phyloP scores from a whole-genome alignment of 2,797 vertebrate species.

The Chromis chromis region DNA sequence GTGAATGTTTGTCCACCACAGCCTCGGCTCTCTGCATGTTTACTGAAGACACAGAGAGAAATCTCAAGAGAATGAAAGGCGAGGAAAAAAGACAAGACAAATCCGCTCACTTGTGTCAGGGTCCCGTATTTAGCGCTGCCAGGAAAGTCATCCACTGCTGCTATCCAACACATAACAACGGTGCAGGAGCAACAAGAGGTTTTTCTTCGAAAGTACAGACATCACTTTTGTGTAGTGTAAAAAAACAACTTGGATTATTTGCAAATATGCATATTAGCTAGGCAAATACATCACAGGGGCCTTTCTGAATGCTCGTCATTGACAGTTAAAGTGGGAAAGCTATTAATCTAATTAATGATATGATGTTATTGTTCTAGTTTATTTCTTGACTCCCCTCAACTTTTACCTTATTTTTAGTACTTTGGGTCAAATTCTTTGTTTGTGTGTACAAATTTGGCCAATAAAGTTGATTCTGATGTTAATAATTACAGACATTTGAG shows the following conservation, averaged over 20 bases:
- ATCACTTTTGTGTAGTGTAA: not conserved
- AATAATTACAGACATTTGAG: not conserved
- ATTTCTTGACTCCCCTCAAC: too few species aligned
- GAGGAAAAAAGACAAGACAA: not conserved
- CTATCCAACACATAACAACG: slow-evolving; percentile 41
- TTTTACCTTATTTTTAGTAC: too few species aligned
- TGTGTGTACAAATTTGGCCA: too few species aligned
- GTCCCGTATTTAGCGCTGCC: slow-evolving; percentile 59
- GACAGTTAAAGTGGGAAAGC: not conserved
- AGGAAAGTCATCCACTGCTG: slow-evolving; percentile 25
- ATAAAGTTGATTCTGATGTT: too few species aligned
- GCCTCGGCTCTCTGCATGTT: slow-evolving; percentile 25
- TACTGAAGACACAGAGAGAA: slow-evolving; percentile 42
- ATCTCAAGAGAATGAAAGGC: not conserved
- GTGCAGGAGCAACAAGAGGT: not conserved
- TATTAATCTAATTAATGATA: not conserved
- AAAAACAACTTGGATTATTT: not conserved
- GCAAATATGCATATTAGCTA: not conserved
- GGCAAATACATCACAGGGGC: not conserved
- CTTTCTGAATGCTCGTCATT: not conserved
- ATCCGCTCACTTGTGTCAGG: not conserved
- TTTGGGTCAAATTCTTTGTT: too few species aligned
- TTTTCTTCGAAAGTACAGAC: slow-evolving; percentile 48
- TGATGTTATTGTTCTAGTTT: too few species aligned
- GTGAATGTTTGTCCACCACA: slow-evolving; percentile 21